Base-by-base conservation (phyloP, 2,888 invertebrate species). In the Embidobia sp. region DNA sequence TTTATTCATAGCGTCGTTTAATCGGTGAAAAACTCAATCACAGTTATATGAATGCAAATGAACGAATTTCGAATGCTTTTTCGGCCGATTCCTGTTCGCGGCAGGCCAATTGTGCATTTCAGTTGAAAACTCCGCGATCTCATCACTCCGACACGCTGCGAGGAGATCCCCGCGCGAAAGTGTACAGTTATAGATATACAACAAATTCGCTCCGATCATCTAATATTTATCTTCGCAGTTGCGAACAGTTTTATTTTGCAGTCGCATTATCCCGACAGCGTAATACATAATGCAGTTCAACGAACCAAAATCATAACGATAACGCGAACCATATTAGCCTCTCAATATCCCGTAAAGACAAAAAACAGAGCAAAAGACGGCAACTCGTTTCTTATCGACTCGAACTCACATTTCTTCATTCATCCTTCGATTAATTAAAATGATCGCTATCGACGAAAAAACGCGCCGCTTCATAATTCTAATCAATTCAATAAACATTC, bases 401-500 rank as follows among this genome's bases (percentile, higher is more conserved):
- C 35, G 51, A 49, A 37, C 33, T 31, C 42, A 19, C 73, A 46
- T 74, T 74, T 51, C 57, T 67, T 40, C 66, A 26, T 53, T 53
- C 74, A 74, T 74, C 74, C 46, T 55, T 67, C 64, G 67, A 74
- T 74, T 74, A 74, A 67, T 67, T 61, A 61, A 64, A 51, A 10
- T 48, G 72, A 67, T 67, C 22, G 27, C 49, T 74, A 67, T 59
- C 57, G 27, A 18, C 10, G 10, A 66, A 61, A 67, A 67, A 55
- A 51, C 1, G 31, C 8, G 13, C 8, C 15, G 53, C 33, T 49
- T 74, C 51, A 61, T 53, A 74, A 67, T 74, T 53, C 67, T 67
- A 74, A 67, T 74, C 59, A 59, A 48, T 67, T 74, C 61, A 53
- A 74, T 74, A 67, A 74, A 74, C 67, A 67, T 74, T 51, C 51